Conservation (phyloP, 2,888 invertebrate genomes). For the Calameuta pallipes region DNA sequence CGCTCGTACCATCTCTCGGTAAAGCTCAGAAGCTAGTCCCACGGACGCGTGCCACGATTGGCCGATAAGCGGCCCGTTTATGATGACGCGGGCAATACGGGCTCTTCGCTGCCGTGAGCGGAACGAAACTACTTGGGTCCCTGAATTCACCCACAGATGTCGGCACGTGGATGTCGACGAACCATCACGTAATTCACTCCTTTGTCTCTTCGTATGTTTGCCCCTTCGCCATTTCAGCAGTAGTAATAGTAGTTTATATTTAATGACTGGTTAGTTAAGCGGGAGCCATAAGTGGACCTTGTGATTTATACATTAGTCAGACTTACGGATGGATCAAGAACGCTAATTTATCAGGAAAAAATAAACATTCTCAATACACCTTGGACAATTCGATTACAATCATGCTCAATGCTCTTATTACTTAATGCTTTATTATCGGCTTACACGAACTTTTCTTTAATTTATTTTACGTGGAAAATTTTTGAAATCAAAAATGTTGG, state of each 20-base stretch:
- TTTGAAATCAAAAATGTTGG: conserved; percentile 1
- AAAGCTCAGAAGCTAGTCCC: conserved; percentile 50
- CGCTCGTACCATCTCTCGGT: conserved; percentile 59
- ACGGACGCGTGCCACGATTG: conserved; percentile 41
- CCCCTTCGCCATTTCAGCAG: neutral
- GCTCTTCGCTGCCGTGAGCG: conserved; percentile 13
- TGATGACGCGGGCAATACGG: conserved; percentile 32
- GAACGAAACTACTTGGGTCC: conserved; percentile 48
- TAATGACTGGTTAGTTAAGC: conserved; percentile 15
- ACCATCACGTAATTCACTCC: neutral
- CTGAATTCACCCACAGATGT: conserved; percentile 61
- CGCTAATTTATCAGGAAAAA: conserved; percentile 2
- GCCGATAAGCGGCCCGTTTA: conserved; percentile 56
- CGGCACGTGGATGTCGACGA: conserved; percentile 36
- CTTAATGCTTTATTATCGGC: neutral
- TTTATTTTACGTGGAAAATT: conserved; percentile 11
- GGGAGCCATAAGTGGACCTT: conserved; percentile 17
- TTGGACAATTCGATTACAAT: neutral
- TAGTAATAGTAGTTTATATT: neutral
- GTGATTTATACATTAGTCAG: conserved; percentile 57
- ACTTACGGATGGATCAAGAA: conserved; percentile 21
- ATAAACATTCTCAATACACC: neutral
- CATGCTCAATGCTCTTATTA: neutral
- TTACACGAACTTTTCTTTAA: neutral
- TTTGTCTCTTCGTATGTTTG: conserved; percentile 24